Conservation (phyloP, 2,113 vertebrate species). For the Nothoprocta pentlandii region DNA sequence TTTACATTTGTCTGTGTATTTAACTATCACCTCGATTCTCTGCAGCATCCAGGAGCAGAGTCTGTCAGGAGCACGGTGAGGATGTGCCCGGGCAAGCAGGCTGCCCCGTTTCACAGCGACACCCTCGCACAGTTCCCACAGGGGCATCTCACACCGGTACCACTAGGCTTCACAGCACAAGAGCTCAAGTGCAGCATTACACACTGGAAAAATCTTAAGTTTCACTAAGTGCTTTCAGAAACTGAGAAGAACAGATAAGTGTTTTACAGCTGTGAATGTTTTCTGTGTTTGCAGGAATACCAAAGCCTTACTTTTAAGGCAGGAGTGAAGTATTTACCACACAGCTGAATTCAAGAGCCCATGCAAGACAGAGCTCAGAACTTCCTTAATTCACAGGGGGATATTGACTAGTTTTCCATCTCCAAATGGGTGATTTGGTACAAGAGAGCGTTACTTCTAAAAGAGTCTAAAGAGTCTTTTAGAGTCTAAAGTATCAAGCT, state of each 20-base stretch:
- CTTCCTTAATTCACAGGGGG: not conserved
- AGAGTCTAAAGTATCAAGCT: not conserved
- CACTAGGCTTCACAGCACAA: conserved; percentile 56
- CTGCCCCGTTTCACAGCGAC: conserved; percentile 31
- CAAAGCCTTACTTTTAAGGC: not conserved
- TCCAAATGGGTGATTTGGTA: not conserved
- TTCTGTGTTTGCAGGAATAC: not conserved
- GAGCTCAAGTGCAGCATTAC: conserved; percentile 50
- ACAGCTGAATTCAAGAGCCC: conserved; percentile 17
- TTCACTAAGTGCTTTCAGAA: conserved; percentile 49
- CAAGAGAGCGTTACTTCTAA: not conserved
- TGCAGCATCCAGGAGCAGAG: not conserved
- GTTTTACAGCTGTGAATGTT: not conserved
- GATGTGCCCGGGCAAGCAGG: conserved; percentile 48
- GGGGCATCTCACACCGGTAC: conserved; percentile 33
- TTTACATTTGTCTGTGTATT: not conserved
- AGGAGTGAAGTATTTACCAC: not conserved
- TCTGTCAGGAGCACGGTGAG: not conserved
- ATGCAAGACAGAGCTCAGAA: conserved; percentile 11
- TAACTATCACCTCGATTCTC: not conserved
- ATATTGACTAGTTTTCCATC: not conserved
- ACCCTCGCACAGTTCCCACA: not conserved
- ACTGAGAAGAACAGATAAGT: conserved; percentile 3
- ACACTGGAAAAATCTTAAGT: not conserved
- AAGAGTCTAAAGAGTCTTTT: not conserved